Conservation (phyloP, 30 jellyfish, hydroid and myxozoan species). For the Hydractinia echinata region DNA sequence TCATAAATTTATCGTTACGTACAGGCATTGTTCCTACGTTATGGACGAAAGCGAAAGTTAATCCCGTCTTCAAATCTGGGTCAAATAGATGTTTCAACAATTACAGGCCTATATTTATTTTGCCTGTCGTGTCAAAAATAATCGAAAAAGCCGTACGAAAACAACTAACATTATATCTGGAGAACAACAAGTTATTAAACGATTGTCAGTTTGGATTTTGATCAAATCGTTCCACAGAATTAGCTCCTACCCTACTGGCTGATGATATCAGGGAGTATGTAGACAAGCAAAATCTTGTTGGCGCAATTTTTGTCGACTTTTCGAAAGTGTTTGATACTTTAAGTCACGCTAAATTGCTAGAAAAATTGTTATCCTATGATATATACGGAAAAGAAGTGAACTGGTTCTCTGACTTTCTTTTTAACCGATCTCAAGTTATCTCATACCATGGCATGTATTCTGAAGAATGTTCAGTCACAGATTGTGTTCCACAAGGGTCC, state of each 20-base stretch:
- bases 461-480: slow-evolving; percentile 4
- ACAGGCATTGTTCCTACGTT: too few relatives aligned
- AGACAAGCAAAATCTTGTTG: slow-evolving; percentile 3
- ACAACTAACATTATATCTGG: slow-evolving; percentile 29
- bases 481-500: slow-evolving; percentile 8
- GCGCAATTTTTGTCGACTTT: slow-evolving; percentile 1
- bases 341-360: slow-evolving; percentile 4
- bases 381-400: neutral
- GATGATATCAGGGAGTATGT: slow-evolving; percentile 1
- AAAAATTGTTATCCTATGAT: slow-evolving; percentile 5
- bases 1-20: too few relatives aligned
- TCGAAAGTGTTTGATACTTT: slow-evolving; percentile 7
- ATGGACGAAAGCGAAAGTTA: too few relatives aligned
- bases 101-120: slow-evolving; percentile 50
- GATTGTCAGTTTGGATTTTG: slow-evolving; percentile 42
- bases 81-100: slow-evolving; percentile 32
- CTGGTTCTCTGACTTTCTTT: slow-evolving; percentile 12
- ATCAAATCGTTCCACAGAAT: slow-evolving; percentile 7
- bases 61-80: slow-evolving; percentile 46
- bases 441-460: slow-evolving; percentile 5
- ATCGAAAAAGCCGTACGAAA: slow-evolving; percentile 30
- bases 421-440: slow-evolving; percentile 11
- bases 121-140: slow-evolving; percentile 45
- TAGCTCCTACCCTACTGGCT: slow-evolving; percentile 6
- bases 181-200: slow-evolving; percentile 7